Base-by-base conservation (phyloP, 1,140 invertebrate species). In the Portunus trituberculatus region DNA sequence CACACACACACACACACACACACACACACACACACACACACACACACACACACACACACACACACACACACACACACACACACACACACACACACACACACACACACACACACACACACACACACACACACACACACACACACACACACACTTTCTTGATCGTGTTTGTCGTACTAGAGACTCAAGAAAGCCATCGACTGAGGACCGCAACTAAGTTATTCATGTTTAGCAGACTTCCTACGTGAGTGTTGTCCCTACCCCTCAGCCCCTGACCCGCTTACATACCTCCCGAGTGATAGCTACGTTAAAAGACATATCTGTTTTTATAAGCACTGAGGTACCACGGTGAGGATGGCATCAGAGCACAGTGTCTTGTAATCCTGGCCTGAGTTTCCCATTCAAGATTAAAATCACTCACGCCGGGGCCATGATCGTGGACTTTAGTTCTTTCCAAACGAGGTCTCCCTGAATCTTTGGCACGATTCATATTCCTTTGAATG, bases 11-110 rank as follows among this genome's bases (percentile, higher is more conserved):
- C 86, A 87, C 86, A 87, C 86, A 87, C 86, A 87, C 86, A 87
- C 86, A 87, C 86, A 87, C 86, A 87, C 86, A 87, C 86, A 87
- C 86, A 87, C 86, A 87, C 86, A 87, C 86, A 87, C 86, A 87
- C 86, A 87, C 86, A 87, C 86, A 87, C 86, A 87, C 28, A 31
- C 31, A 31, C 31, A 87, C 31, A 87, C 86, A 31, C 86, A 32
- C 83, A 84, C 83, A 84, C 83, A 84, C 83, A 84, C 83, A 84
- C 83, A 84, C 83, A 84, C 83, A 84, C 83, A 84, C 83, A 84
- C 83, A 84, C 83, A 84, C 83, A 84, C 83, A 84, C 83, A 84
- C 83, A 84, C n/a, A 84, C 83, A 84, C 83, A 84, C 83, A 84
- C 82, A 84, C 82, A 84, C 82, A 84, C 82, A 84, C 82, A 84